Base-by-base conservation (phyloP, 2,113 vertebrate genomes). In the Aegithalos caudatus region DNA sequence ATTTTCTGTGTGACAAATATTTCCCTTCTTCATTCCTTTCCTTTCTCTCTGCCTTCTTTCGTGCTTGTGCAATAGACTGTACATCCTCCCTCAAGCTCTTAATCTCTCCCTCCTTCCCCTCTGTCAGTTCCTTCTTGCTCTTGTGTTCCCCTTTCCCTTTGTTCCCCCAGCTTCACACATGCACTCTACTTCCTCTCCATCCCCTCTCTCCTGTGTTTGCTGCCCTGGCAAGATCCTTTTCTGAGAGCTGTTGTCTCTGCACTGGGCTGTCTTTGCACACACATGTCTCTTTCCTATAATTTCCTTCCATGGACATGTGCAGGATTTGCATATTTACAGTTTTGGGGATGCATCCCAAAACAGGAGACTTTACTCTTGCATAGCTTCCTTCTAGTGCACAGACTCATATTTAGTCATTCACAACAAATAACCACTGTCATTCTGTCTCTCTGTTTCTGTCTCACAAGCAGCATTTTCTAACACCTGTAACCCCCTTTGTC, bases 101-200 rank as follows among this genome's bases (percentile, higher is more conserved):
- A 42, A 62, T 53, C 57, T 95, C 38, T 80, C 42, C 50, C 38
- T 89, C 79, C 74, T 92, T 88, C 73, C 76, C 60, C 56, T 88
- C 86, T 77, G 60, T 70, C 48, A 76, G 84, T 94, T 95, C 92
- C 88, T 86, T 84, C 57, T 92, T 81, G 64, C 15, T 73, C 64
- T 60, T 58, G 25, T 93, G 90, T 94, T 96, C 95, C 67, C 61
- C 90, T 94, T 96, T 94, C 67, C 87, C 15, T 4, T 19, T 64
- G 53, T 71, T 93, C 45, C 28, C 60, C 21, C 65, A 50, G 66
- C 66, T 88, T 71, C 60, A 19, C 45, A 51, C 31, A 45, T 0
- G 4, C 28, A 8, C 67, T 77, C 25, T 31, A 9, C 42, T 72
- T 79, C 48, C 61, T 56, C 82, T 38, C 38, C 69, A 42, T 81